phyloP scores from a whole-genome alignment of 2,113 vertebrate species.

The Forbesichthys agassizii region DNA sequence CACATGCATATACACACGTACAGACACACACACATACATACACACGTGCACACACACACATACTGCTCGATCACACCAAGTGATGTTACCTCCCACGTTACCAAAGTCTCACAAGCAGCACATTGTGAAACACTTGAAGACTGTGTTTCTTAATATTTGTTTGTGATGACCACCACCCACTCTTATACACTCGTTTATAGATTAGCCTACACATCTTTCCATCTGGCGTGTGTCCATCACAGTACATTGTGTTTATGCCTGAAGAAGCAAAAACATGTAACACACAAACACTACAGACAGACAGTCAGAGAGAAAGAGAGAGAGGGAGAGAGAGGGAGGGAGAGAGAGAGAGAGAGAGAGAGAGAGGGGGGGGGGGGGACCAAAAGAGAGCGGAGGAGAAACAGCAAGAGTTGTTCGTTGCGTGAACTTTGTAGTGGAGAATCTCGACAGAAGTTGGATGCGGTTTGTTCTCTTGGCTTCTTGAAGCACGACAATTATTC shows the following conservation, averaged over 20 bases:
- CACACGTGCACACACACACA: background rate
- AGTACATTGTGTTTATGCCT: slow-evolving; percentile 51
- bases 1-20: background rate
- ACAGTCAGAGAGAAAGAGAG: background rate
- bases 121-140: too few species aligned
- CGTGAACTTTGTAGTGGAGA: slow-evolving; percentile 33
- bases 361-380: background rate
- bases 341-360: background rate
- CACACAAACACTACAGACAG: slow-evolving; percentile 30
- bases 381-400: background rate
- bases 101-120: background rate
- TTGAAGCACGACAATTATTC: slow-evolving; percentile 47
- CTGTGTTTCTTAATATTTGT: background rate
- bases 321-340: background rate
- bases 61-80: background rate
- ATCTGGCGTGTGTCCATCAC: slow-evolving; percentile 41
- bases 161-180: slow-evolving; percentile 27
- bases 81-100: background rate
- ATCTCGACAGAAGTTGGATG: slow-evolving; percentile 37
- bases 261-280: slow-evolving; percentile 47
- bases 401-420: slow-evolving; percentile 18
- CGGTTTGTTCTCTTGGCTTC: slow-evolving; percentile 42
- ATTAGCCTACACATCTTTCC: background rate
- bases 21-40: background rate
- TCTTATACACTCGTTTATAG: background rate